Evolutionary conservation across 37 sponge, comb jelly and placozoan genomes (phyloP).

Genomic region (Haliclona indistincta): DNA sequence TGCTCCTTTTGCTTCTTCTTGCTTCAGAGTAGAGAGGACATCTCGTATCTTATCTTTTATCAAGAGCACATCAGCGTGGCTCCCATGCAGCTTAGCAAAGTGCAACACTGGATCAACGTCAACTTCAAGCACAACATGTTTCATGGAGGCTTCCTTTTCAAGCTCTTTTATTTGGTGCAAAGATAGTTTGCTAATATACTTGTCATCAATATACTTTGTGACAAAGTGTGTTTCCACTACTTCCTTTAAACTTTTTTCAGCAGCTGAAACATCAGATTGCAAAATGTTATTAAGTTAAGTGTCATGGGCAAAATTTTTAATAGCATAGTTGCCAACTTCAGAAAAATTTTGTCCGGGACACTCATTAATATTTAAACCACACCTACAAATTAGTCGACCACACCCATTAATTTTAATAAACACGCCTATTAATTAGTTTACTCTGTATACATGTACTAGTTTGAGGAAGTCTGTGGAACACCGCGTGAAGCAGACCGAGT

Average conservation of each 20-base stretch:
- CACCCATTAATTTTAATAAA: too few relatives aligned
- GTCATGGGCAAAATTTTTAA: too few relatives aligned
- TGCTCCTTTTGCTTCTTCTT: background rate
- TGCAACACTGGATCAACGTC: constrained; percentile 25
- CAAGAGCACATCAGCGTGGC: constrained; percentile 1
- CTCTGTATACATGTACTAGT: too few relatives aligned
- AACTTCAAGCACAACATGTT: constrained; percentile 27
- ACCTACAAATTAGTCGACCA: too few relatives aligned
- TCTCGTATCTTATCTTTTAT: constrained; percentile 17
- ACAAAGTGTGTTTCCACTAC: constrained; percentile 24
- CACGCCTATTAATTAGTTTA: too few relatives aligned
- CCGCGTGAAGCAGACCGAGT: too few relatives aligned
- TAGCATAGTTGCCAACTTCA: too few relatives aligned
- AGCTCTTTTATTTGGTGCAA: background rate
- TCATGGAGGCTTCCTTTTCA: background rate
- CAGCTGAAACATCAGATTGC: too few relatives aligned
- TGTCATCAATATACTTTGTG: constrained; percentile 21
- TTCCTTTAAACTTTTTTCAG: background rate
- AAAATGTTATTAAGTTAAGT: too few relatives aligned
- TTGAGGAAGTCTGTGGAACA: too few relatives aligned
- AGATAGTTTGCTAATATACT: constrained; percentile 2
- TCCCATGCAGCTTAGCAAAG: constrained; percentile 17
- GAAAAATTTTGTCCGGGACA: too few relatives aligned
- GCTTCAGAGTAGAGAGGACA: constrained; percentile 1
- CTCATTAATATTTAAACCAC: too few relatives aligned